Base-by-base conservation (phyloP, 2,888 invertebrate species). In the Macroteleia sp. region DNA sequence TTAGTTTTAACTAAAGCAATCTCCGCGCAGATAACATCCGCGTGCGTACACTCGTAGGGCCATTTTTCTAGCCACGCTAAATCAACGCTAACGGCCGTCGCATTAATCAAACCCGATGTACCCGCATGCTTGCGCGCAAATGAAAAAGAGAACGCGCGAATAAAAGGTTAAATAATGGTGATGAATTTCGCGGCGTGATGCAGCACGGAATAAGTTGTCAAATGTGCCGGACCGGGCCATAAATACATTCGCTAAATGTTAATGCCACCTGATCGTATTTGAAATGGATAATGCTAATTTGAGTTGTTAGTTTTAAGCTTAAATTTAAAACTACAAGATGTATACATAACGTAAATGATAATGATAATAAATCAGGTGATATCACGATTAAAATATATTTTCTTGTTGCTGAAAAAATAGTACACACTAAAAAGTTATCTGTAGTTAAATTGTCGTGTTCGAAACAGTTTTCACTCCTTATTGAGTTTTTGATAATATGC, bases 1-100 rank as follows among this genome's bases (percentile, higher is more conserved):
- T 64, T 57, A 52, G 70, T 70, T 76, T 76, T 57, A 70, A 66
- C 64, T n/a, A n/a, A n/a, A n/a, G 41, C 66, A 70, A 64, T 64
- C 57, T 52, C 39, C 36, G 28, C 10, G 34, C 36, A 39, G 77
- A 62, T 69, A 69, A 75, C 62, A 62, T 54, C 64, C 62, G 54
- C 69, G 62, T 50, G 70, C 46, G 54, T 54, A 56, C 46, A 36
- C n/a, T 61, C 22, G 39, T 48, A 16, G 39, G 50, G 22, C 30
- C 57, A 64, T 57, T 76, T 69, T 76, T 69, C 39, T 41, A 19
- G 9, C 25, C 48, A 16, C 50, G 61, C 62, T 76, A 69, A 70
- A 76, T 70, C 64, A 76, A 44, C 64, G 62, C 48, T 52, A 76
- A 70, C 57, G 56, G 64, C 46, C 54, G 30, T 30, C 16, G 61